These are phyloP conservation scores for Epicampocera succincta DNA, from an alignment of 2,888 invertebrate genomes.

Conservation along the genomic window DNA sequence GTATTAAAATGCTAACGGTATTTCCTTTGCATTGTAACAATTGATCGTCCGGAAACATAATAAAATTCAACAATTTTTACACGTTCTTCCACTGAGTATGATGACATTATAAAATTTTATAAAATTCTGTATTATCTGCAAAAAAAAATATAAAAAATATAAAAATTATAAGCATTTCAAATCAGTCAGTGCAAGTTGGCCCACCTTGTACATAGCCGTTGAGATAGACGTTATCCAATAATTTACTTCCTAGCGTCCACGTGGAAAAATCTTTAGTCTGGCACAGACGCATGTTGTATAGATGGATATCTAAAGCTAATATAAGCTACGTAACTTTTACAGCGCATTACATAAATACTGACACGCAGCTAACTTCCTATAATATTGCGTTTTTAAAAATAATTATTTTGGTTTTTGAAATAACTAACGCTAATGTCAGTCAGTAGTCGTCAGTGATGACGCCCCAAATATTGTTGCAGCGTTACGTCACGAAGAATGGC, in stretches of 20 bases:
- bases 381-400: conserved; percentile 25
- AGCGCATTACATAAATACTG: conserved; percentile 44
- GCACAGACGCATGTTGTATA: too few relatives aligned
- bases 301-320: conserved; percentile 50
- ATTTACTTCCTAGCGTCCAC: not conserved
- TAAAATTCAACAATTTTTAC: too few relatives aligned
- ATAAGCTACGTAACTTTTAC: conserved; percentile 51
- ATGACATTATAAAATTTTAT: too few relatives aligned
- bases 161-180: too few relatives aligned
- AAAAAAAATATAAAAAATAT: too few relatives aligned
- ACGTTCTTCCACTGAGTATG: too few relatives aligned
- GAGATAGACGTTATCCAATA: not conserved
- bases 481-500: conserved; percentile 35
- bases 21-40: too few relatives aligned
- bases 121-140: too few relatives aligned
- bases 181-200: too few relatives aligned
- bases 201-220: not conserved
- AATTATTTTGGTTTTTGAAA: conserved; percentile 23
- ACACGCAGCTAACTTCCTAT: conserved; percentile 21
- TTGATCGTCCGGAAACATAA: too few relatives aligned
- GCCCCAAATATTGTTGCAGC: conserved; percentile 54
- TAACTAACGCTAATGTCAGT: conserved; percentile 22
- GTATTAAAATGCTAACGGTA: too few relatives aligned
- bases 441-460: conserved; percentile 53
- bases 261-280: too few relatives aligned